Evolutionary conservation across 2,113 vertebrate species (phyloP).

Genomic region (Anser cygnoides): DNA sequence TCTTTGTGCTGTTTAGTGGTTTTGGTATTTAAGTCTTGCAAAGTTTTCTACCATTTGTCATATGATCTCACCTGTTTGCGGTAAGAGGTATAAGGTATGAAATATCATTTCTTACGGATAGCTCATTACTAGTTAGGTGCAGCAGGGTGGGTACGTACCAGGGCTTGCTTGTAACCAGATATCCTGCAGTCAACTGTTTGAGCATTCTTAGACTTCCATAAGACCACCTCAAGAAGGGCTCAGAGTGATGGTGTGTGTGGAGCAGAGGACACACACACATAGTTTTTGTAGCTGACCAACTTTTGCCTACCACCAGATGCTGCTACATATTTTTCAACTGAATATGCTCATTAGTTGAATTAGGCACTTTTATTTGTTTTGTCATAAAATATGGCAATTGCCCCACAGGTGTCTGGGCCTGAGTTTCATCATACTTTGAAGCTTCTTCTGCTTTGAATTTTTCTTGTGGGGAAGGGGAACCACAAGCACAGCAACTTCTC

Average conservation of each 20-base stretch:
- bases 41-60: background rate
- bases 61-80: background rate
- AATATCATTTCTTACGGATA: background rate
- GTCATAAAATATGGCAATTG: background rate
- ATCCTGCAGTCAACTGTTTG: background rate
- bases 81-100: background rate
- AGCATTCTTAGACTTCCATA: background rate
- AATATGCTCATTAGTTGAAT: background rate
- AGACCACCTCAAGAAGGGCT: background rate
- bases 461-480: background rate
- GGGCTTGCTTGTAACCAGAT: background rate
- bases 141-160: background rate
- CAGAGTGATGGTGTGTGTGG: background rate
- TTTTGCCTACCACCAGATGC: background rate
- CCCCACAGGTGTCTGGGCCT: fast-evolving
- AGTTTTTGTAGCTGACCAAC: background rate
- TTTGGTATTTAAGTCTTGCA: background rate
- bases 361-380: background rate
- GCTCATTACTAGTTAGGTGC: background rate
- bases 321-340: background rate
- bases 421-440: background rate
- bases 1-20: background rate
- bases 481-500: background rate
- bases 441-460: background rate
- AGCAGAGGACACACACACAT: fast-evolving